These are phyloP conservation scores for Lasioglossum calceatum DNA, from an alignment of 2,888 invertebrate genomes.

Conservation along the genomic window DNA sequence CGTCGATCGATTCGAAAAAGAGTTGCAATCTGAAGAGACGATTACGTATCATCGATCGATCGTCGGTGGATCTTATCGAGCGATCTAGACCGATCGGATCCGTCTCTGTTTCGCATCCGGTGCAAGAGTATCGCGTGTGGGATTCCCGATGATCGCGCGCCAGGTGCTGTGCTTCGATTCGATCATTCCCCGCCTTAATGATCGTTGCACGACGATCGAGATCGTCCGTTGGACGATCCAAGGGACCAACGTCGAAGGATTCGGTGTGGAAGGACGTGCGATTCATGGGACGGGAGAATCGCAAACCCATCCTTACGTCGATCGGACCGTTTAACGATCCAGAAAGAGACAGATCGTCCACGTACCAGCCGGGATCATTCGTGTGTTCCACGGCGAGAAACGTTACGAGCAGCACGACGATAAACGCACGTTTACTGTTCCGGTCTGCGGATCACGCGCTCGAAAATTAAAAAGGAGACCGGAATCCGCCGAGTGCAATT, in stretches of 20 bases:
- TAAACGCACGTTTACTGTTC: conserved; percentile 43
- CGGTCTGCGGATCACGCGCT: neutral
- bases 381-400: conserved; percentile 31
- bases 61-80: conserved; percentile 30
- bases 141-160: conserved; percentile 63
- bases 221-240: neutral
- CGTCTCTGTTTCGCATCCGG: conserved; percentile 47
- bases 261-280: neutral
- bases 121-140: conserved; percentile 68
- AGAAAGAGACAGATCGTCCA: conserved; percentile 4
- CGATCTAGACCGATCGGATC: conserved; percentile 61
- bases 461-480: conserved; percentile 6
- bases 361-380: neutral
- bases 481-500: neutral
- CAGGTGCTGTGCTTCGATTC: conserved; percentile 73
- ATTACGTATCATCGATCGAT: neutral
- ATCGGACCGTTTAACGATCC: conserved; percentile 59
- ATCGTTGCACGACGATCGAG: conserved; percentile 59
- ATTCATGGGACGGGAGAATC: conserved; percentile 31
- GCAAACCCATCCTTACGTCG: conserved; percentile 58
- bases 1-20: neutral
- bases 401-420: conserved; percentile 19
- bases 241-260: conserved; percentile 3
- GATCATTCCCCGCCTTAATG: conserved; percentile 73
- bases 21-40: neutral